Base-by-base conservation (phyloP, 2,113 vertebrate species). In the Clarias macrocephalus region DNA sequence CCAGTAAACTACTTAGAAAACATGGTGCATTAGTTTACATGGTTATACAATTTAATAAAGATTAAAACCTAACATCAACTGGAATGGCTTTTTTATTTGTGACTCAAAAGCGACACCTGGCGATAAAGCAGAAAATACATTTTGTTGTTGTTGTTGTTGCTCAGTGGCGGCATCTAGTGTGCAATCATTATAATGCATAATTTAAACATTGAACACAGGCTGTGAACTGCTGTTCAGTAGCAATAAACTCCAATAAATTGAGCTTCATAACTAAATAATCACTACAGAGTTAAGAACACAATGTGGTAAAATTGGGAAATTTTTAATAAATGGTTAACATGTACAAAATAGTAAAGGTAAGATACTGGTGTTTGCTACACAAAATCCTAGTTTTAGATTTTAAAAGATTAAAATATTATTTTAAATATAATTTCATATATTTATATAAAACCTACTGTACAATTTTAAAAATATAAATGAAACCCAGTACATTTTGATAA, bases 1-100 rank as follows among this genome's bases (percentile, higher is more conserved):
- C 13, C 48, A 84, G 59, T 48, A 65, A 33, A 72, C 56, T 73
- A 42, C 25, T 70, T n/a, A 83, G 52, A 84, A 84, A 37, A 52
- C 48, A 68, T 68, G 42, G 56, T 62, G 72, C 56, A 30, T 65
- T 62, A 3, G 57, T 63, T 52, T 48, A 62, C 21, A 28, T 85
- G 57, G 5, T 13, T 25, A 48, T 77, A 28, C 10, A n/a, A 57
- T 9, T 56, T 65, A 80, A 85, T 79, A 66, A 79, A 66, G n/a
- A 54, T 65, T 54, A 1, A 33, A 80, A 77, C 4, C 3, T 21
- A 54, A 56, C 19, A 30, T 23, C 12, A 33, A 37, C 18, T 23
- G 57, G 19, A 37, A 18, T 60, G 3, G 1, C 2, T 80, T 80
- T 60, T 33, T 23, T 1, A 48, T 1, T 54, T 77, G 23, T 37